phyloP scores from a whole-genome alignment of 1,140 invertebrate genomes.

The Limonius californicus region DNA sequence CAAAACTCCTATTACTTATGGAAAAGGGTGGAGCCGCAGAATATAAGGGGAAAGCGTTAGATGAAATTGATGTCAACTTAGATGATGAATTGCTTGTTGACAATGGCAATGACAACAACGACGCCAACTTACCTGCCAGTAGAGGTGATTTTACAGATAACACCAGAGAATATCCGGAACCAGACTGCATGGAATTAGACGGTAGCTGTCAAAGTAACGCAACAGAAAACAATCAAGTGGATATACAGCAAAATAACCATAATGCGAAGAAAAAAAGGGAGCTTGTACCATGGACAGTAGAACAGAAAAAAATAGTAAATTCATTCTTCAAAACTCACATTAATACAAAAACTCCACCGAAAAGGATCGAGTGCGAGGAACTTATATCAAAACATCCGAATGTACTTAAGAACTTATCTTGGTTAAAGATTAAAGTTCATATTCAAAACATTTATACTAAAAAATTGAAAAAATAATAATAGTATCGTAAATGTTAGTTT shows the following conservation, averaged over 20 bases:
- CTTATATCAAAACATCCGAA: slow-evolving; percentile 20
- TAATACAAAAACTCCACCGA: slow-evolving; percentile 29
- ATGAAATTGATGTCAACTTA: slow-evolving; percentile 42
- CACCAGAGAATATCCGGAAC: slow-evolving; percentile 29
- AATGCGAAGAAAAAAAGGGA: no score
- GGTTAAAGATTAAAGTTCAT: slow-evolving; percentile 29
- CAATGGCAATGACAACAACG: neutral
- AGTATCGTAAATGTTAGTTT: no score
- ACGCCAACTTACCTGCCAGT: no score
- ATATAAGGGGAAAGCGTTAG: slow-evolving; percentile 38
- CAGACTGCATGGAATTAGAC: slow-evolving; percentile 25
- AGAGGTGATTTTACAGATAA: slow-evolving; percentile 11
- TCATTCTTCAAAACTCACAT: slow-evolving; percentile 27
- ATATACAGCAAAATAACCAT: neutral
- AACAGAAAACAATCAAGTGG: slow-evolving; percentile 22
- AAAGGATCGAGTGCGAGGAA: slow-evolving; percentile 29
- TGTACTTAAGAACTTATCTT: slow-evolving; percentile 26
- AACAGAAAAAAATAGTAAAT: slow-evolving; percentile 11
- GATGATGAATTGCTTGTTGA: slow-evolving; percentile 30
- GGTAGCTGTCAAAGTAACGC: slow-evolving; percentile 9
- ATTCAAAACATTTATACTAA: no score
- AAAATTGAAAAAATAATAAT: no score
- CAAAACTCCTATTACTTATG: slow-evolving; percentile 33
- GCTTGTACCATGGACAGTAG: slow-evolving; percentile 15
- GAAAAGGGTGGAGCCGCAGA: slow-evolving; percentile 36